Evolutionary conservation across 2,797 vertebrate species (phyloP), one percentile per base, ranked within the genome.

Genomic region (Darevskia nairensis): DNA sequence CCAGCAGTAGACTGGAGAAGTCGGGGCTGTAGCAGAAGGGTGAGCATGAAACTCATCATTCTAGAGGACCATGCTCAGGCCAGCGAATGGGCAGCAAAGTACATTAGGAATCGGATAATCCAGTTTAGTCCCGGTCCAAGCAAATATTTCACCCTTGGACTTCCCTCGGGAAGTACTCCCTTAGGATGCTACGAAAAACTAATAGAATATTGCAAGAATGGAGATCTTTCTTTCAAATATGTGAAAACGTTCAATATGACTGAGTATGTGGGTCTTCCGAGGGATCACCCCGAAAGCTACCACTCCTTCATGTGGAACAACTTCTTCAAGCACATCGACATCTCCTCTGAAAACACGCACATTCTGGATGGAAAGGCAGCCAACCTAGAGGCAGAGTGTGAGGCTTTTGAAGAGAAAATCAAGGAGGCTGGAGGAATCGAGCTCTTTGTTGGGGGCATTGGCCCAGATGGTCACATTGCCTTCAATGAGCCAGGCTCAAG

Each of bases 221-320:
- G 98, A 83, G 98, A 98, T 91, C 94, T 99, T 80, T 99, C 98
- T n/a, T 99, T 99, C 95, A 96, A 98, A 91, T 99, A 98, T 82
- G 98, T 99, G 90, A 99, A 99, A 94, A 99, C 99, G 1, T 99
- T 99, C 96, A 99, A 99, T 96, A 99, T 99, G 99, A 98, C 99
- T 64, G 99, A 99, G 95, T 99, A 99, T 87, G 99, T 99, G 25
- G 99, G 98, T 44, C 97, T 99, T 86, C 97, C 98, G 0, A 97
- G 97, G 96, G 97, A 98, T 88, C 99, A 99, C 90, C 98, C 98
- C 0, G 98, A 99, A 94, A 99, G 99, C 93, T 99, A 99, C 93
- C 99, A 99, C 92, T 99, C 99, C 93, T 99, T 99, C 94, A 99
- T 99, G 99, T 99, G 98, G 99, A 99, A 99, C 88, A 98, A 99